A percentile compares a stretch with the other conserved stretches of the same genome.
phyloP scores from a whole-genome alignment of 2,113 vertebrate species.

The Pelvicachromis taeniatus region DNA sequence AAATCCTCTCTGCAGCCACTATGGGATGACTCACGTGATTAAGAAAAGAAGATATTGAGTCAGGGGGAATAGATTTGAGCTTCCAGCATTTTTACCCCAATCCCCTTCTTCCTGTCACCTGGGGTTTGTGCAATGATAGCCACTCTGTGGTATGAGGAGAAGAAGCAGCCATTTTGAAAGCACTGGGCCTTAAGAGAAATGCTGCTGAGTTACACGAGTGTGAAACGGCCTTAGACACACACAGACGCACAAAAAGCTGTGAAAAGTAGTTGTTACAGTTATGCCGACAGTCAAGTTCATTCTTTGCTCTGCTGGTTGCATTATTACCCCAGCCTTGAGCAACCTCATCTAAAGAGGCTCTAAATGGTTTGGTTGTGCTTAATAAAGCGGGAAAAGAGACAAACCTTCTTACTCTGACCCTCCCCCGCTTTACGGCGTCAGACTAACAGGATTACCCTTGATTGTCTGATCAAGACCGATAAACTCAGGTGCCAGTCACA shows the following conservation, averaged over 20 bases:
- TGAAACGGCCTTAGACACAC: neutral
- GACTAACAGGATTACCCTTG: conserved; percentile 64
- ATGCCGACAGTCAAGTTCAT: conserved; percentile 13
- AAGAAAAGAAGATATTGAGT: conserved; percentile 37
- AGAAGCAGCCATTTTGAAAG: conserved; percentile 15
- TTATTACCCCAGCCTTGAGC: conserved; percentile 37
- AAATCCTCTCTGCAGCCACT: conserved; percentile 23
- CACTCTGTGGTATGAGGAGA: neutral
- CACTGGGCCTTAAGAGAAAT: neutral
- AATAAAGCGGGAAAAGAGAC: conserved; percentile 55
- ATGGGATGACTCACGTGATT: conserved; percentile 49
- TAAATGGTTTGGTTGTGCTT: conserved; percentile 50
- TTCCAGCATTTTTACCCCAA: neutral
- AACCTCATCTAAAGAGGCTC: neutral
- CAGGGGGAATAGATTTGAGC: conserved; percentile 33
- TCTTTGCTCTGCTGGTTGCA: conserved; percentile 34
- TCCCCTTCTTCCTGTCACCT: conserved; percentile 8
- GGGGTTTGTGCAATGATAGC: neutral
- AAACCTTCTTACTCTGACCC: conserved; percentile 20
- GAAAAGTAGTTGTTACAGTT: conserved; percentile 3
- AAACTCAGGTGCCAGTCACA: conserved; percentile 67
- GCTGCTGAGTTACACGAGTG: neutral
- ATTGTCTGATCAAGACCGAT: conserved; percentile 67
- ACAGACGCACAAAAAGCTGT: neutral
- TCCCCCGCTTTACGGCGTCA: neutral